phyloP scores from a whole-genome alignment of 2,113 vertebrate species.

The Tinamus guttatus region DNA sequence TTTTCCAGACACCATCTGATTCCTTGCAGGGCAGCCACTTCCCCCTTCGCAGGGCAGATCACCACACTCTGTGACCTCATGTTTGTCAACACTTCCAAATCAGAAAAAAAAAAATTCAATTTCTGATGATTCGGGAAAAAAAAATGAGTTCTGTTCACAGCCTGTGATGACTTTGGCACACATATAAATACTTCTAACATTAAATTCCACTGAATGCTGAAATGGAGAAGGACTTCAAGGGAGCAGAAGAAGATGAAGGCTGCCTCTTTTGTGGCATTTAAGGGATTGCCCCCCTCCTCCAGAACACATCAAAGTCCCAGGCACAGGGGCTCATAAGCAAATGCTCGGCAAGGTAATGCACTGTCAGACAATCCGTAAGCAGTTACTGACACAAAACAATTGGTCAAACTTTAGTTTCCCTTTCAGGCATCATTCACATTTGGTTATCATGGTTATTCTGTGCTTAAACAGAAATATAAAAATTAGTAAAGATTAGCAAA shows the following conservation, averaged over 20 bases:
- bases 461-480: slow-evolving; percentile 18
- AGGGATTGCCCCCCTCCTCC: neutral
- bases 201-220: neutral
- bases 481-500: neutral
- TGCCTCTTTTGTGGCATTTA: neutral
- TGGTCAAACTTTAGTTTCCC: neutral
- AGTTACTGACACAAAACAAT: slow-evolving; percentile 10
- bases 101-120: neutral
- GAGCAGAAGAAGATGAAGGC: neutral
- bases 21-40: too few species aligned
- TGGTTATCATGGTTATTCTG: neutral
- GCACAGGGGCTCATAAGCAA: neutral
- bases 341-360: neutral
- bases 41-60: neutral
- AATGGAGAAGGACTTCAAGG: neutral
- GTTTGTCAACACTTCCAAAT: neutral
- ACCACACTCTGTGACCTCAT: neutral
- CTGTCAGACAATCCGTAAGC: neutral
- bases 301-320: neutral
- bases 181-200: neutral
- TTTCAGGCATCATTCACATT: slow-evolving; percentile 19
- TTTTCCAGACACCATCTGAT: neutral
- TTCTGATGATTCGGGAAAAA: neutral
- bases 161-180: neutral
- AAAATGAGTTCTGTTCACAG: neutral